Conservation (phyloP, 2,113 vertebrate species). For the Petroica traversi region DNA sequence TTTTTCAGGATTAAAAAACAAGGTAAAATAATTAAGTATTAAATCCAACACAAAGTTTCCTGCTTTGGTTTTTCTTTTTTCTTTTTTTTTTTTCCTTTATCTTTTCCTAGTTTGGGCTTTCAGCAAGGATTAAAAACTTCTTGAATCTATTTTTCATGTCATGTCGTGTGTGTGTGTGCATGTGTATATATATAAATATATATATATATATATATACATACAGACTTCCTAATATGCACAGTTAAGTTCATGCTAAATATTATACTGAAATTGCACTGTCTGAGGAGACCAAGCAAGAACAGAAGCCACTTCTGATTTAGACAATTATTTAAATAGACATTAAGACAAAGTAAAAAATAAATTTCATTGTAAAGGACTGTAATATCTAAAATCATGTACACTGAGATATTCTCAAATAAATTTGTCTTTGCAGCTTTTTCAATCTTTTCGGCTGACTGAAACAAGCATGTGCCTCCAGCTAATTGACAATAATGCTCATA, state of each 20-base stretch:
- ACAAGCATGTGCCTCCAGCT: neutral
- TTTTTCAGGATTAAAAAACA: neutral
- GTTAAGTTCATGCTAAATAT: neutral
- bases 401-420: neutral
- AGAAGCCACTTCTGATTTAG: neutral
- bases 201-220: too few relatives aligned
- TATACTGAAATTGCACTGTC: neutral
- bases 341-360: neutral
- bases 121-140: neutral
- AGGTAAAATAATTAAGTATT: neutral
- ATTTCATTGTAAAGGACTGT: neutral
- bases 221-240: neutral
- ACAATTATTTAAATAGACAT: neutral
- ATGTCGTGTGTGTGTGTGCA: too few relatives aligned
- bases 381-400: neutral
- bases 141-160: neutral
- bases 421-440: neutral
- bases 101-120: neutral
- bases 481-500: neutral
- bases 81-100: accelerated
- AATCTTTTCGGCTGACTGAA: neutral
- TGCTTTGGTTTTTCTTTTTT: neutral
- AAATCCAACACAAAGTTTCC: neutral
- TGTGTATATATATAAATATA: too few relatives aligned
- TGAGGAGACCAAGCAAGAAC: neutral